Evolutionary conservation across 2,113 vertebrate species (phyloP).

Genomic region (Hippocampus barbouri): DNA sequence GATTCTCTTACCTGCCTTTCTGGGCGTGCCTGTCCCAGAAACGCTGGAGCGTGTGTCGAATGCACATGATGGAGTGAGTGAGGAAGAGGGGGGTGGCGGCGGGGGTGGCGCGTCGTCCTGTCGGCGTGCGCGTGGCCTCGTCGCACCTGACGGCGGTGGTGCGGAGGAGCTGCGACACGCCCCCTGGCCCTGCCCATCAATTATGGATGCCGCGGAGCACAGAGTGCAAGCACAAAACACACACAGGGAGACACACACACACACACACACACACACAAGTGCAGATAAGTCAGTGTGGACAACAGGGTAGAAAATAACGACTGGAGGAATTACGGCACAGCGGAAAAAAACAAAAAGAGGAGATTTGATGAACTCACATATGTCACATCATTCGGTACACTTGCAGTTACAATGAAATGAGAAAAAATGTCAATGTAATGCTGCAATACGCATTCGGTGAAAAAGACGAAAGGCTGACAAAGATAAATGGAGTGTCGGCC

Average conservation of each 20-base stretch:
- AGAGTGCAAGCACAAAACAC: conserved; percentile 29
- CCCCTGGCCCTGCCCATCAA: conserved; percentile 58
- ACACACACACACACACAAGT: conserved; percentile 8
- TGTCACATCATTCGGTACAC: background rate
- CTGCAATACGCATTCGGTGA: too few species aligned
- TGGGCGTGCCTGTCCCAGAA: conserved; percentile 15
- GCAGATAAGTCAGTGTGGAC: background rate
- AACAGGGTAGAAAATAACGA: conserved; percentile 6
- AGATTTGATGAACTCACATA: background rate
- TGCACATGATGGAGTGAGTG: conserved; percentile 29
- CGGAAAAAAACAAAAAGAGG: background rate
- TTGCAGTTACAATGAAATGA: background rate
- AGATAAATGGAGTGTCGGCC: too few species aligned
- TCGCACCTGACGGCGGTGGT: conserved; percentile 37
- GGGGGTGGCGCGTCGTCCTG: conserved; percentile 24
- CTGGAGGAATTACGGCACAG: background rate
- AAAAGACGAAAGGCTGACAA: too few species aligned
- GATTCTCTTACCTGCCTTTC: conserved; percentile 18
- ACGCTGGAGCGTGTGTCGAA: conserved; percentile 34
- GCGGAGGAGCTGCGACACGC: conserved; percentile 44
- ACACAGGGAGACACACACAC: conserved; percentile 3
- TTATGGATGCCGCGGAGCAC: conserved; percentile 45
- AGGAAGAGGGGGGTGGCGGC: conserved; percentile 16
- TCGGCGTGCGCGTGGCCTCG: conserved; percentile 43
- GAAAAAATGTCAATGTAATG: background rate